Evolutionary conservation across 1,140 invertebrate genomes (phyloP).

Genomic region (Drosophila grimshawi): DNA sequence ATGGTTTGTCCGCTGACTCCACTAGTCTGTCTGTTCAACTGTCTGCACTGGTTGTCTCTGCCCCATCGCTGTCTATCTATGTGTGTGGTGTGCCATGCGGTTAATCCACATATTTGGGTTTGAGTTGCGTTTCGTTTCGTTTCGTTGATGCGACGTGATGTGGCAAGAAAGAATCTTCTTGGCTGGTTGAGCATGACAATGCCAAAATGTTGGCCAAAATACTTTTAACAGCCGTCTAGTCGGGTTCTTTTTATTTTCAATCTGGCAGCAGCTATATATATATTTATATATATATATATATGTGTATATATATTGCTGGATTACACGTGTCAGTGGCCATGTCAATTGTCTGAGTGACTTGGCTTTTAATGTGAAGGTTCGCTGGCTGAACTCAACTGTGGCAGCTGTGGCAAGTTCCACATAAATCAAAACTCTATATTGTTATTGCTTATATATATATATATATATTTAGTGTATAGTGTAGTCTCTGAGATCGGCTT

Average conservation of each 20-base stretch:
- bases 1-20: conserved; percentile 61
- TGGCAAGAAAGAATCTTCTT: conserved; percentile 42
- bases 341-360: conserved; percentile 73
- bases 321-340: conserved; percentile 78
- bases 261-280: conserved; percentile 6
- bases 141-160: conserved; percentile 73
- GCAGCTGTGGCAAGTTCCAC: conserved; percentile 10
- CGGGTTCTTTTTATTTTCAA: conserved; percentile 23
- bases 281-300: conserved; percentile 20
- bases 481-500: too few relatives aligned
- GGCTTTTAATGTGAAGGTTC: conserved; percentile 21
- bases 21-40: conserved; percentile 14
- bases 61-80: background rate
- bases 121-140: conserved; percentile 56
- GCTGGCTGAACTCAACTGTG: conserved; percentile 26
- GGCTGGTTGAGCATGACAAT: conserved; percentile 71
- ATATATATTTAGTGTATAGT: background rate
- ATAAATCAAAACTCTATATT: conserved; percentile 25
- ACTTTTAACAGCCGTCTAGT: conserved; percentile 52
- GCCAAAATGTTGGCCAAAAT: conserved; percentile 30
- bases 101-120: conserved; percentile 55
- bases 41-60: background rate
- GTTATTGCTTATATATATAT: background rate
- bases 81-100: background rate
- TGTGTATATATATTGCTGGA: conserved; percentile 32